Conservation (phyloP, 2,113 vertebrate species). For the Ceratotherium simum region DNA sequence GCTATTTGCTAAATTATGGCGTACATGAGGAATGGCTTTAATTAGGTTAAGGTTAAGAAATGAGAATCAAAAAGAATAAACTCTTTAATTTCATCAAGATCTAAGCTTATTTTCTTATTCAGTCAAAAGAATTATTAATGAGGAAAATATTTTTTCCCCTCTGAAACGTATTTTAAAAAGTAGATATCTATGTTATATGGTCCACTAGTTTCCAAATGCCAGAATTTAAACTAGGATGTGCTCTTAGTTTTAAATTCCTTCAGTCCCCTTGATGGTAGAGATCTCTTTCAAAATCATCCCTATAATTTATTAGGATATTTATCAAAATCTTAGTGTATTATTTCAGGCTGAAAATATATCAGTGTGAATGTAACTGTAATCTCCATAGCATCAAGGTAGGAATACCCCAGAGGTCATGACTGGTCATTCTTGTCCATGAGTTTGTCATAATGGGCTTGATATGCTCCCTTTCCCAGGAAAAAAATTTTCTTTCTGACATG, state of each 20-base stretch:
- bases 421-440: background rate
- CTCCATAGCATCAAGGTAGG: background rate
- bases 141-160: background rate
- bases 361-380: background rate
- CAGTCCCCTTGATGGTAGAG: background rate
- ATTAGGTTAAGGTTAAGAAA: background rate
- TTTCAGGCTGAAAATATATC: background rate
- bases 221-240: background rate
- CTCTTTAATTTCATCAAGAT: background rate
- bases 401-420: background rate
- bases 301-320: background rate
- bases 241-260: background rate
- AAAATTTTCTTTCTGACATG: background rate
- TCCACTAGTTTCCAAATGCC: background rate
- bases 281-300: background rate
- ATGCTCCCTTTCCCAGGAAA: background rate
- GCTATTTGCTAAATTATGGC: background rate
- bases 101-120: background rate
- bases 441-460: background rate
- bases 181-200: background rate
- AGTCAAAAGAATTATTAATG: background rate
- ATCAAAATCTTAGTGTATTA: background rate
- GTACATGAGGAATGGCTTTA: background rate
- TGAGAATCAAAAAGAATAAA: background rate
- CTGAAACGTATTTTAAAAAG: background rate